These are phyloP conservation scores for Cricetomys ansorgei DNA, from an alignment of 2,113 vertebrate species.

Conservation along the genomic window DNA sequence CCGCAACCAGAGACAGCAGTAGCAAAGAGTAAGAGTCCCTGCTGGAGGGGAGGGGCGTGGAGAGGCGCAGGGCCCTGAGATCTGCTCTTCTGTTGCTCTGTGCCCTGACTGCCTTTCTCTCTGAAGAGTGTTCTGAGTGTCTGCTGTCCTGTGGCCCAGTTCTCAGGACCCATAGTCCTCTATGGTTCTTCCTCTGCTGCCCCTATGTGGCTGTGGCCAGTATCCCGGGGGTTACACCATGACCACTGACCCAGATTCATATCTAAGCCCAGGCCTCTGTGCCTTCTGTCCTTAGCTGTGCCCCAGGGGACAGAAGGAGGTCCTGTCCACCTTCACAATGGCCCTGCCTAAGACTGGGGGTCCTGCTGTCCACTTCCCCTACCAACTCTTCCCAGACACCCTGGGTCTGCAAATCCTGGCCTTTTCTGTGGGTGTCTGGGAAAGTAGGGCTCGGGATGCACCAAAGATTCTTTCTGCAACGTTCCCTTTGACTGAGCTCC, in stretches of 20 bases:
- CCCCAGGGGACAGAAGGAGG: neutral
- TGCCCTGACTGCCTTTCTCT: neutral
- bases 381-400: neutral
- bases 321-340: neutral
- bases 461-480: neutral
- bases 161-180: neutral
- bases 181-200: neutral
- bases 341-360: neutral
- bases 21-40: constrained; percentile 77
- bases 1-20: constrained; percentile 58
- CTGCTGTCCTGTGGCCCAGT: neutral
- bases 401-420: accelerated
- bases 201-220: neutral
- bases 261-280: neutral
- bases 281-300: neutral
- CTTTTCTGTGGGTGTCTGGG: neutral
- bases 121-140: neutral
- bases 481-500: neutral
- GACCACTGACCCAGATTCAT: neutral
- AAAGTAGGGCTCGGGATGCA: neutral
- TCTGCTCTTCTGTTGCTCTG: neutral
- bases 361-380: accelerated
- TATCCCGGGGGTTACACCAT: neutral
- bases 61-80: neutral
- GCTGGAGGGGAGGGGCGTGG: no score